Evolutionary conservation across 2,888 invertebrate genomes (phyloP).

Genomic region (Athrips mouffetella): DNA sequence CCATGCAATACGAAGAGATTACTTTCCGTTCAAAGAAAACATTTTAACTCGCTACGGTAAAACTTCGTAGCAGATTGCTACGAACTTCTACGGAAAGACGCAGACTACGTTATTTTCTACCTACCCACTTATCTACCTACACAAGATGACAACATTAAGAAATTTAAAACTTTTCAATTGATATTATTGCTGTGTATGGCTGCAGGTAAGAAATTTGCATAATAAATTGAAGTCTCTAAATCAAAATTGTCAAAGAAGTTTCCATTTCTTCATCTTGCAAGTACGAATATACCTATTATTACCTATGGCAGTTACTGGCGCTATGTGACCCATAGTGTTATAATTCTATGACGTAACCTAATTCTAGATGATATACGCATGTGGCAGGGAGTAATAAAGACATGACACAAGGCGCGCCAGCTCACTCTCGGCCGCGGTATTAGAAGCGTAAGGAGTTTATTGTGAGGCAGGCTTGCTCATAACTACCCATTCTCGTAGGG

Average conservation of each 20-base stretch:
- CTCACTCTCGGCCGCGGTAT: conserved; percentile 52
- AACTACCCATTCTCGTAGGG: conserved; percentile 69
- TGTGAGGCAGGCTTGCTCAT: conserved; percentile 63
- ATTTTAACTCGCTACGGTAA: conserved; percentile 21
- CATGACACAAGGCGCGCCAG: conserved; percentile 40
- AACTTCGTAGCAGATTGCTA: conserved; percentile 21
- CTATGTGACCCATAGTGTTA: background rate
- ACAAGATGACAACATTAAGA: background rate
- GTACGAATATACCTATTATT: too few species aligned
- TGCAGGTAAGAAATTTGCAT: background rate
- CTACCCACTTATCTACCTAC: conserved; percentile 1
- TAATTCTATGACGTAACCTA: conserved; percentile 12
- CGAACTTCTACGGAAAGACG: conserved; percentile 16
- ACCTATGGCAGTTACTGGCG: too few species aligned
- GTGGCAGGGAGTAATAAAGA: conserved; percentile 50
- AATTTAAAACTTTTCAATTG: background rate
- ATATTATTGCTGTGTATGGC: too few species aligned
- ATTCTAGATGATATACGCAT: conserved; percentile 30
- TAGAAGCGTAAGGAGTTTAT: conserved; percentile 69
- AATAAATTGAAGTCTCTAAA: background rate
- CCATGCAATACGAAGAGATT: conserved; percentile 21
- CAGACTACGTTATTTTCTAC: conserved; percentile 5
- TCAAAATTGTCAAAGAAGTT: too few species aligned
- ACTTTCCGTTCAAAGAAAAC: conserved; percentile 24
- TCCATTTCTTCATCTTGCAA: too few species aligned